Base-by-base conservation (phyloP, 1,140 invertebrate genomes). In the Bicyclus anynana region DNA sequence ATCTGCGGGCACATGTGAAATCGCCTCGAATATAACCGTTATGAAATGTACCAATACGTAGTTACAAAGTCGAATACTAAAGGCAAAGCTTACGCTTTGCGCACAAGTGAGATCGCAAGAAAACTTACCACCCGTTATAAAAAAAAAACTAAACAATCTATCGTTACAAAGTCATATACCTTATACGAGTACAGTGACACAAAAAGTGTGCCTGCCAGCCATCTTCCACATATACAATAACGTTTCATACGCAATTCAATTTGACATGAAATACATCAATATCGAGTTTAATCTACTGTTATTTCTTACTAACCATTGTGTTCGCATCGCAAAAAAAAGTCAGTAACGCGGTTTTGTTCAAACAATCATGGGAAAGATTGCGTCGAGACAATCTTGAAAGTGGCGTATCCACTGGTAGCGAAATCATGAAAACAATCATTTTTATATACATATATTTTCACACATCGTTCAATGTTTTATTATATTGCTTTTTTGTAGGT, bases 281-380 rank as follows among this genome's bases (percentile, higher is more conserved):
- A 47, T 20, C 29, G 17, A 20, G 23, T 35, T 44, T 48, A 33
- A 46, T 54, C 20, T 29, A 47, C 38, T 17, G 46, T 54, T 21
- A 52, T 52, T 33, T 38, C 53, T 59, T 38, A 54, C 54, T 44
- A 42, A 18, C 49, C 35, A 57, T 62, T 62, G 53, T 57, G 37
- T 56, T 49, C 26, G 37, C 20, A 26, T 49, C 1, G 16, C 1
- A 2, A 14, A 17, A 40, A 16, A 40, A 27, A 49, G 14, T 18
- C 17, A 38, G 13, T 40, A 40, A 40, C 37, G 27, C 49, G 14
- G 49, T 47, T 42, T 35, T 18, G 42, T 38, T 42, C 16, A 33
- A 49, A 67, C 65, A 68, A 64, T 68, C 47, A 51, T 68, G 65
- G 46, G 65, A 68, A 53, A n/a, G 1, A 40, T 40, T 48, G 13